Percentiles rank a stretch among this genome's conserved stretches.
phyloP scores from a whole-genome alignment of 2,888 invertebrate species.

The Anoncus sp. region DNA sequence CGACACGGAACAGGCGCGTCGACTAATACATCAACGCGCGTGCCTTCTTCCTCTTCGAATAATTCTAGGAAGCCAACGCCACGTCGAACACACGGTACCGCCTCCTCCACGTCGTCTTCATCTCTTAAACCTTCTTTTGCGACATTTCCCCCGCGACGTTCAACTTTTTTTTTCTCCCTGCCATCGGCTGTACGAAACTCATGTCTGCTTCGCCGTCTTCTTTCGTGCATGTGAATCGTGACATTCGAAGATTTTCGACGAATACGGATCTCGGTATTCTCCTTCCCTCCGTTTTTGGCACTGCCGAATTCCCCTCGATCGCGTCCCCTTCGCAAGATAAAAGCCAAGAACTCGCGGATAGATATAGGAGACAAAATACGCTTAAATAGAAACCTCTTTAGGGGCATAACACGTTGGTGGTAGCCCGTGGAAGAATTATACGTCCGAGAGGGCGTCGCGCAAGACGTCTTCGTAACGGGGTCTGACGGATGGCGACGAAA shows the following conservation, averaged over 20 bases:
- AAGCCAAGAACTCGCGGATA: constrained; percentile 7
- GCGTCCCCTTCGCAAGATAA: constrained; percentile 19
- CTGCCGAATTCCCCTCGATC: constrained; percentile 30
- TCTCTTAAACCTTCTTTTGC: constrained; percentile 61
- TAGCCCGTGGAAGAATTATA: constrained; percentile 80
- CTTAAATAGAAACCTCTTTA: constrained; percentile 81
- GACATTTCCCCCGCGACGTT: constrained; percentile 51
- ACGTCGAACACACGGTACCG: constrained; percentile 62
- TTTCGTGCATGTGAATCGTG: constrained; percentile 30
- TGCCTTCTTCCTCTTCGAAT: constrained; percentile 62
- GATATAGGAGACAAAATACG: constrained; percentile 43
- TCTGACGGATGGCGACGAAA: constrained; percentile 82
- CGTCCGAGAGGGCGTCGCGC: constrained; percentile 74
- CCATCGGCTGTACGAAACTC: constrained; percentile 8
- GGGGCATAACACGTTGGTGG: constrained; percentile 78
- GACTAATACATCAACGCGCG: constrained; percentile 74
- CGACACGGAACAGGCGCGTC: constrained; percentile 78
- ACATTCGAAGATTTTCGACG: constrained; percentile 26
- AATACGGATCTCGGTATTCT: neutral
- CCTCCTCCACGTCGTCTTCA: constrained; percentile 66
- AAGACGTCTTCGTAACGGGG: constrained; percentile 78
- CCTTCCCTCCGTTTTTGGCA: constrained; percentile 1
- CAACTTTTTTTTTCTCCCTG: constrained; percentile 31
- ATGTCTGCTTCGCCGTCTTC: constrained; percentile 3
- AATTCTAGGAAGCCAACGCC: constrained; percentile 69